Conservation (phyloP, 2,797 vertebrate genomes). For the Limnodromus scolopaceus region DNA sequence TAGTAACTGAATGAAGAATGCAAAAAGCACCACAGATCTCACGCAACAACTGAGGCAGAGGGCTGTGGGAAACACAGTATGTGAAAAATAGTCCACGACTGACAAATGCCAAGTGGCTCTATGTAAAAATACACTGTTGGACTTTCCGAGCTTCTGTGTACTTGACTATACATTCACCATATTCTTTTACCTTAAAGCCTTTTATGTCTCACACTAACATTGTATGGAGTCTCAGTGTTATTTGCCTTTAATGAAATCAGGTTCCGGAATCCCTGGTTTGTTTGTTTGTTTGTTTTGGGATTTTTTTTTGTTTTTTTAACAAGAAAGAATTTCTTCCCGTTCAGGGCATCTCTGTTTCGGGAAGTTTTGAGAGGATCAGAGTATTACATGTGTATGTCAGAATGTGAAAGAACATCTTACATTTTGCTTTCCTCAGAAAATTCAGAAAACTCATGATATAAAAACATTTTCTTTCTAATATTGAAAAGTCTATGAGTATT, state of each 20-base stretch:
- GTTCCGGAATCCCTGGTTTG: neutral
- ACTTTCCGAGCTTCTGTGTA: neutral
- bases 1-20: neutral
- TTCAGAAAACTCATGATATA: neutral
- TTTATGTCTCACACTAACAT: neutral
- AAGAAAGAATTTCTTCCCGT: neutral
- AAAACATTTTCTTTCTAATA: neutral
- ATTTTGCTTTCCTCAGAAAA: neutral
- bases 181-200: neutral
- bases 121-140: neutral
- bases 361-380: neutral
- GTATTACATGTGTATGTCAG: neutral
- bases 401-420: neutral
- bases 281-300: no score
- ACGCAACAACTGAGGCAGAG: neutral
- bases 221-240: neutral
- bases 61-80: neutral
- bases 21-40: neutral
- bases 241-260: neutral
- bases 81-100: neutral
- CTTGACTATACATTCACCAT: neutral
- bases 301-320: neutral
- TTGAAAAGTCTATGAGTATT: neutral
- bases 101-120: neutral
- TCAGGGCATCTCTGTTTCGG: neutral